Percentiles rank a stretch among this genome's conserved stretches.
Evolutionary conservation across 2,888 invertebrate species (phyloP).

Genomic region (Galerucella calmariensis): DNA sequence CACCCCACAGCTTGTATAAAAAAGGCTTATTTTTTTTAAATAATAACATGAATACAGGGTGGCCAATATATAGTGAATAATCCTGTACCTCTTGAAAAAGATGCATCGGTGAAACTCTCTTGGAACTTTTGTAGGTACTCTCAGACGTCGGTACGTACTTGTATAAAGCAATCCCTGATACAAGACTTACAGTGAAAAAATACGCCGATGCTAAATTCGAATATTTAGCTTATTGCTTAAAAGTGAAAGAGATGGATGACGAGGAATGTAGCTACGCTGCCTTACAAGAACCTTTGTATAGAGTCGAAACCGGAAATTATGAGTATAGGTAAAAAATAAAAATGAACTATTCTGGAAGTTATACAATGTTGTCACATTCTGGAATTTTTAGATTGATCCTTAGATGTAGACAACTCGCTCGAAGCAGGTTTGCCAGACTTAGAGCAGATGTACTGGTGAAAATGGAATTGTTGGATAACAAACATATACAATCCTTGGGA

Average conservation of each 20-base stretch:
- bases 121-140: constrained; percentile 73
- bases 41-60: too few species aligned
- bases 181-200: constrained; percentile 94
- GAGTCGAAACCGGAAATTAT: constrained; percentile 99
- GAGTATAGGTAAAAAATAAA: constrained; percentile 79
- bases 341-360: background rate
- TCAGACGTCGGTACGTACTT: constrained; percentile 96
- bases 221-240: constrained; percentile 97
- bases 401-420: constrained; percentile 94
- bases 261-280: constrained; percentile 95
- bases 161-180: constrained; percentile 98
- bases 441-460: constrained; percentile 95
- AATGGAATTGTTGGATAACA: constrained; percentile 96
- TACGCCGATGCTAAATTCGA: constrained; percentile 99
- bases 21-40: too few species aligned
- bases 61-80: too few species aligned
- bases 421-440: constrained; percentile 84
- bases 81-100: too few species aligned
- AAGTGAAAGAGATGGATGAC: constrained; percentile 99
- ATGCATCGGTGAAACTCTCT: too few species aligned
- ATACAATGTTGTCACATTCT: constrained; percentile 6
- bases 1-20: too few species aligned
- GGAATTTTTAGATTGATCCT: constrained; percentile 79
- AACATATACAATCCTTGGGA: constrained; percentile 96
- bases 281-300: constrained; percentile 94